phyloP scores from a whole-genome alignment of 2,888 invertebrate genomes.

The Acanthopleura granulata region DNA sequence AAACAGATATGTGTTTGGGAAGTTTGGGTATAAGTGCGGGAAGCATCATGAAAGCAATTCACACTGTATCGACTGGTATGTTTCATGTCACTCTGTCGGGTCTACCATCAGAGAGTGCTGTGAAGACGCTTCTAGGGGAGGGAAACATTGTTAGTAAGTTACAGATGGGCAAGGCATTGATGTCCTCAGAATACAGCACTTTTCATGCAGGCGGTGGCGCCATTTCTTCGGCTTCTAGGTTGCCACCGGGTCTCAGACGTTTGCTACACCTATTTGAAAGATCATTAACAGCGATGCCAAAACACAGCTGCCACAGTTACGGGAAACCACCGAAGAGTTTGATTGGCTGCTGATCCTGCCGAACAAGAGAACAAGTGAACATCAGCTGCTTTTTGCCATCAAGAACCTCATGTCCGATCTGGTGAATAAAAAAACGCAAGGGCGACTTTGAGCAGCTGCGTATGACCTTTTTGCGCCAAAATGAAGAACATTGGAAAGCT shows the following conservation, averaged over 20 bases:
- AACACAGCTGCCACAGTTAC: not conserved
- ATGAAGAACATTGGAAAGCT: no score
- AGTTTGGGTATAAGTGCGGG: not conserved
- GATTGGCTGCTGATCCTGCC: not conserved
- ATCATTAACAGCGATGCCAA: constrained; percentile 1
- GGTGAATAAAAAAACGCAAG: not conserved
- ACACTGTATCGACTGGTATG: not conserved
- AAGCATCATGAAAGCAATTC: not conserved
- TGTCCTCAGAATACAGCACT: not conserved
- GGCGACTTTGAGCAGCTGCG: not conserved
- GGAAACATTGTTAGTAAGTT: not conserved
- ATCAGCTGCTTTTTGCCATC: not conserved
- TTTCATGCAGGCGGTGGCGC: not conserved
- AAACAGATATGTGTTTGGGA: not conserved
- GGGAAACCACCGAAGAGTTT: not conserved
- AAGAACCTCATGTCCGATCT: constrained; percentile 7
- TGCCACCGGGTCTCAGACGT: not conserved
- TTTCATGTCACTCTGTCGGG: not conserved
- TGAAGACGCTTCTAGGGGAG: not conserved
- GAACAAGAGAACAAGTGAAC: not conserved
- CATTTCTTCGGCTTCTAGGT: constrained; percentile 12
- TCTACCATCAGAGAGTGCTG: not conserved
- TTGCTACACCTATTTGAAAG: not conserved
- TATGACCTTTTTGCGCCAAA: not conserved
- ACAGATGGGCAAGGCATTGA: not conserved